Base-by-base conservation (phyloP, 64 coral and sea anemone species). In the Dendrophyllia cribrosa region DNA sequence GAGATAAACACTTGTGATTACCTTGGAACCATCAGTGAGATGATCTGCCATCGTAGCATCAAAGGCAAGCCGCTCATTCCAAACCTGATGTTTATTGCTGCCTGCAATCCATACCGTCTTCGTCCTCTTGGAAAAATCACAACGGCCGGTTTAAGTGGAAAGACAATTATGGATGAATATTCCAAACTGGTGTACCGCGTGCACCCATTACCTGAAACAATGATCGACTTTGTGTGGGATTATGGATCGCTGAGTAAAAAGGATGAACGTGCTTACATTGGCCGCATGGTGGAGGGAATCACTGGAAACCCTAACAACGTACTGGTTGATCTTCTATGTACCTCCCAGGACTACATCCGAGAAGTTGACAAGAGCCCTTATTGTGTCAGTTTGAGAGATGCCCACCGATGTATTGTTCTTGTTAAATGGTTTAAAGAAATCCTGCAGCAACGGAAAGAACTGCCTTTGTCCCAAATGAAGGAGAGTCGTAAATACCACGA, bases 191-290 rank as follows among this genome's bases (percentile, higher is more conserved):
- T 98, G 4, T 98, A 98, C 68, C 93, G 96, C 23, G 96, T 98
- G 17, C 93, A 98, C 66, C 96, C 96, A 20, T 78, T 98, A 45
- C 96, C 96, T 3, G 96, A 98, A 21, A 95, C 96, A 24, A 98
- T 98, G 96, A 95, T 95, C n/a, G 96, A 98, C 68, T 98, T 95
- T 84, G 96, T 98, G 4, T 98, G 96, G 96, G 96, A 98, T 76
- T 98, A 95, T 86, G 96, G 96, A 1, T 95, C 96, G 44, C 49
- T 98, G 7, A 66, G 82, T 60, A 24, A n/a, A 2, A 55, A 71
- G n/a, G 96, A 98, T 26, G 96, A 98, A 90, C 58, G 79, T 20
- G 90, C 90, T 17, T 98, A 98, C 81, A 95, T 98, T 71, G 65
- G 70, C 26, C 76, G 96, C n/a, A 98, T 98, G 96, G 87, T 98